Evolutionary conservation across 2,797 vertebrate genomes (phyloP).

Genomic region (Sphaeramia orbicularis): DNA sequence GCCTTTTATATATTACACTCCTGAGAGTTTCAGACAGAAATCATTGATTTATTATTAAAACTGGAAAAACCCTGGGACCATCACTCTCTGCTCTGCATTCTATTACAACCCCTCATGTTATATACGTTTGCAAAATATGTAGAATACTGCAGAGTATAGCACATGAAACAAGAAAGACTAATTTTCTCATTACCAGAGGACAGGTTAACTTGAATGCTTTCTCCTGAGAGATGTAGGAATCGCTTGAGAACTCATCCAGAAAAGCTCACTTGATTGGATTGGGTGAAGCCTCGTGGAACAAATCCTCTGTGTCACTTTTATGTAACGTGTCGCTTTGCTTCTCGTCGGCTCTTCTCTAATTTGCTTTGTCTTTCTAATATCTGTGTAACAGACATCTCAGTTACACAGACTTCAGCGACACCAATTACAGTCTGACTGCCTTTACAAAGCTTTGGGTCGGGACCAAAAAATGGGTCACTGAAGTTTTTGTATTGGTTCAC

Average conservation of each 20-base stretch:
- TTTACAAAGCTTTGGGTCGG: too few relatives aligned
- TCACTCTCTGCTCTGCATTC: neutral
- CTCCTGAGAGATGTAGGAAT: constrained; percentile 63
- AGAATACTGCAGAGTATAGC: constrained; percentile 16
- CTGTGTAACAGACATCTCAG: constrained; percentile 37
- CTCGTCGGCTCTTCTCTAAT: constrained; percentile 45
- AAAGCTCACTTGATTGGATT: constrained; percentile 82
- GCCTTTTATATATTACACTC: too few relatives aligned
- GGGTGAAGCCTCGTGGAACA: constrained; percentile 78
- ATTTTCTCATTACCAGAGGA: constrained; percentile 64
- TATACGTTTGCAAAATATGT: neutral
- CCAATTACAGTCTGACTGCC: constrained; percentile 29
- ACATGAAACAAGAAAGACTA: constrained; percentile 18
- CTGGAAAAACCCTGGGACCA: too few relatives aligned
- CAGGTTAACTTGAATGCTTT: constrained; percentile 71
- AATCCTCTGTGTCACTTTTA: constrained; percentile 77
- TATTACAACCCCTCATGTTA: neutral
- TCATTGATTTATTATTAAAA: neutral
- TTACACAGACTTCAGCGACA: constrained; percentile 30
- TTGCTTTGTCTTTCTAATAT: constrained; percentile 66
- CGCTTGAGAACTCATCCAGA: constrained; percentile 76
- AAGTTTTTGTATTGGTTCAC: too few relatives aligned
- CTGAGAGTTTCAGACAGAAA: neutral
- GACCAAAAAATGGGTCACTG: too few relatives aligned
- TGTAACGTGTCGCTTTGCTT: constrained; percentile 58